Evolutionary conservation across 23 tunicate genomes (phyloP).

Genomic region (Aplidium turbinatum): DNA sequence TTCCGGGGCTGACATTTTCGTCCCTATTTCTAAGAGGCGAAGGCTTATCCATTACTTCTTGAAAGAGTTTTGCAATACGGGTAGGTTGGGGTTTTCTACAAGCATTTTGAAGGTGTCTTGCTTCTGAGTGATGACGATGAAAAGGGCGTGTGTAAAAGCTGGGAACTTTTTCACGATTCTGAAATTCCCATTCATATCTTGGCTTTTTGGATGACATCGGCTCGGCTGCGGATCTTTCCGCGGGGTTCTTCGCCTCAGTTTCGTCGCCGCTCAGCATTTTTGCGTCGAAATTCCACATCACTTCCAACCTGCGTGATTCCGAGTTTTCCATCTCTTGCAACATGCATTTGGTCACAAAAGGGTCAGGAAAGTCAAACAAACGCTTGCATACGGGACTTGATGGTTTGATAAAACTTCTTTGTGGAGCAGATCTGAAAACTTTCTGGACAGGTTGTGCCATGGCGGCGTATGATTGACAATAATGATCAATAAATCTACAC

Average conservation of each 20-base stretch:
- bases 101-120: too few relatives aligned
- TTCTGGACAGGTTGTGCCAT: too few relatives aligned
- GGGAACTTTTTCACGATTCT: conserved; percentile 1
- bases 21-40: not conserved
- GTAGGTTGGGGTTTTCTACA: too few relatives aligned
- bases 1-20: not conserved
- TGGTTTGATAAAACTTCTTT: conserved; percentile 14
- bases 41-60: too few relatives aligned
- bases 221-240: not conserved
- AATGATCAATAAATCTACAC: too few relatives aligned
- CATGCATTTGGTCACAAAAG: conserved; percentile 9
- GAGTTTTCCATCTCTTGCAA: not conserved
- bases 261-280: not conserved
- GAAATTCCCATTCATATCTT: not conserved
- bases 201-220: not conserved
- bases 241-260: not conserved
- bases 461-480: too few relatives aligned
- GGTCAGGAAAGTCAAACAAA: conserved; percentile 22
- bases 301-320: not conserved
- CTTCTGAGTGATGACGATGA: conserved; percentile 7
- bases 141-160: conserved; percentile 15
- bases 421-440: too few relatives aligned
- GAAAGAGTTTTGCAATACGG: too few relatives aligned
- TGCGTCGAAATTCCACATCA: conserved; percentile 18
- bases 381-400: conserved; percentile 3